Evolutionary conservation across 2,888 invertebrate species (phyloP), one percentile per base, ranked within the genome.

Genomic region (Nebria brevicollis): DNA sequence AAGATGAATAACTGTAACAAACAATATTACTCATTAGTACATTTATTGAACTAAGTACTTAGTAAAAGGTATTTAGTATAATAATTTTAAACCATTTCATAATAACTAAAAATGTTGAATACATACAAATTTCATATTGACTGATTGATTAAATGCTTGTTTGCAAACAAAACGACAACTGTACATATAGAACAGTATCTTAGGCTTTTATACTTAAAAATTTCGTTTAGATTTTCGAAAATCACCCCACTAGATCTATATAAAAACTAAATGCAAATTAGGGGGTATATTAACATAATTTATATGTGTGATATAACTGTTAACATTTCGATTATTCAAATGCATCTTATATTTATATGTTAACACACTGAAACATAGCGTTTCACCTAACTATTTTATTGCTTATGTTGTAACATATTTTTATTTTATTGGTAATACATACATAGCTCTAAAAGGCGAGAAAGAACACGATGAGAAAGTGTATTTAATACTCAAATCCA

Each of bases 81-180:
- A 20, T 20, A 20, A 20, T 20, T 20, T 1, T 20, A 34, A 34
- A 34, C 0, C 34, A 34, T 34, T 34, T 34, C 13, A 68, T 25
- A 68, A 10, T 0, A 10, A 68, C 68, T 25, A 68, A 26, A 5
- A 68, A 11, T 68, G 6, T 26, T 20, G 72, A 54, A 74, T n/a
- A 75, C 79, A 75, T 75, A 79, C 79, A 20, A 68, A 20, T 75
- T 79, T 79, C 79, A 79, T 79, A 11, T 74, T 79, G 79, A 68
- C 1, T 54, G 70, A 68, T 26, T 68, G 4, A 34, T 34, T 54
- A 7, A 8, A 7, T 54, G 13, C 2, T 54, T n/a, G 68, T 26
- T 26, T 26, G 68, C 7, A 68, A 68, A n/a, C 20, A 0, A 10
- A 68, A 15, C 68, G n/a, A 20, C 68, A 6, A 68, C 20, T 25